phyloP scores from a whole-genome alignment of 2,797 vertebrate species.

The Phalanger gymnotis region DNA sequence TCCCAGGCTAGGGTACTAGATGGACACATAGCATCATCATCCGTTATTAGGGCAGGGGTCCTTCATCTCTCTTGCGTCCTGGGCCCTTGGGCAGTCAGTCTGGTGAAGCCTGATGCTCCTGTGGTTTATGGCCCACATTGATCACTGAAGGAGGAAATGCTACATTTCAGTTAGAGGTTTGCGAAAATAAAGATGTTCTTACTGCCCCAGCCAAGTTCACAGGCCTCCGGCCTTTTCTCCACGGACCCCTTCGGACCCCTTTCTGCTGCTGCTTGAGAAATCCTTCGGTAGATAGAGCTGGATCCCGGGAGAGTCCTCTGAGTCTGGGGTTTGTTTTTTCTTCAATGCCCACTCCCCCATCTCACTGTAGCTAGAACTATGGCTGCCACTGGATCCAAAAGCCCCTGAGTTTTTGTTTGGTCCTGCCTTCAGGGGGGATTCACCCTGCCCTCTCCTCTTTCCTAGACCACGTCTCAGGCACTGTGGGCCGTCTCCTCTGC shows the following conservation, averaged over 20 bases:
- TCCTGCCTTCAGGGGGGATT: neutral
- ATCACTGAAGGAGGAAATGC: neutral
- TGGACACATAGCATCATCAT: too few species aligned
- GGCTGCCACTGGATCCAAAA: too few species aligned
- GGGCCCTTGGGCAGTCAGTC: neutral
- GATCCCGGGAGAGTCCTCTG: too few species aligned
- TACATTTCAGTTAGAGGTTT: neutral
- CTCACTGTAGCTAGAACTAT: too few species aligned
- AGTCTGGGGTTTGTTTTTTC: neutral
- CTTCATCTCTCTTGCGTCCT: neutral
- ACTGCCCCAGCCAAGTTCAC: neutral
- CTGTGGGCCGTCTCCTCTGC: constrained; percentile 77
- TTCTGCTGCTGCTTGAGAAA: neutral
- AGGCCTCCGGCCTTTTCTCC: neutral
- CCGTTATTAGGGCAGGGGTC: neutral
- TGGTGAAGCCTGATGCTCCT: neutral
- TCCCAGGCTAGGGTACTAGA: neutral
- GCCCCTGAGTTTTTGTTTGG: neutral
- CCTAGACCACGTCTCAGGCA: constrained; percentile 71
- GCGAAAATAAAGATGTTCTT: neutral
- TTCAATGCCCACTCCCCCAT: neutral
- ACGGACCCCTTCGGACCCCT: neutral
- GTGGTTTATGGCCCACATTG: neutral
- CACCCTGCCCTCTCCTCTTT: neutral
- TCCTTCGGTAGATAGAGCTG: too few species aligned